Conservation (phyloP, 1,140 invertebrate species). For the Reticulitermes speratus region DNA sequence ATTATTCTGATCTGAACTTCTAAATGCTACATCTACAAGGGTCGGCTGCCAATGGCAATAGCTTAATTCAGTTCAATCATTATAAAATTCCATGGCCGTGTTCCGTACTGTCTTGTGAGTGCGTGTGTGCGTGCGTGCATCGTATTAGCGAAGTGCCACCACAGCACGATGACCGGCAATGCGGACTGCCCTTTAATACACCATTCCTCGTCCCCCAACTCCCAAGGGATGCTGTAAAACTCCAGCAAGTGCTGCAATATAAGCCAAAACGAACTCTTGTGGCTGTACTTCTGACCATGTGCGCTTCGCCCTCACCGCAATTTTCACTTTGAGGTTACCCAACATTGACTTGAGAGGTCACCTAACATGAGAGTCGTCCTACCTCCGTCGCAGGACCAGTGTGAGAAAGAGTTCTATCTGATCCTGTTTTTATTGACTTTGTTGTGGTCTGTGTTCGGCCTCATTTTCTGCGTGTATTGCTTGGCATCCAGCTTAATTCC, state of each 20-base stretch:
- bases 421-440: neutral
- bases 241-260: neutral
- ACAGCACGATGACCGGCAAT: neutral
- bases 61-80: too few species aligned
- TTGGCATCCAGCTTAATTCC: neutral
- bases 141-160: neutral
- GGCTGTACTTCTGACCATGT: neutral
- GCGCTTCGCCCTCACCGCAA: neutral
- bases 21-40: too few species aligned
- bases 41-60: too few species aligned
- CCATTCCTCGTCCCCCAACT: neutral
- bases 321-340: neutral
- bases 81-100: too few species aligned
- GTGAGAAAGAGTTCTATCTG: neutral
- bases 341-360: neutral
- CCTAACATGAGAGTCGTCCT: neutral
- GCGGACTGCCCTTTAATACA: neutral
- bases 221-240: neutral
- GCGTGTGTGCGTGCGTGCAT: neutral
- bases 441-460: neutral
- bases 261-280: conserved; percentile 1
- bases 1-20: too few species aligned
- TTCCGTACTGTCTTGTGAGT: neutral
- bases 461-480: neutral
- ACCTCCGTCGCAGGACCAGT: neutral